Percentiles rank a stretch among this genome's conserved stretches.
phyloP scores from a whole-genome alignment of 1,140 invertebrate genomes.

The Saccostrea echinata region DNA sequence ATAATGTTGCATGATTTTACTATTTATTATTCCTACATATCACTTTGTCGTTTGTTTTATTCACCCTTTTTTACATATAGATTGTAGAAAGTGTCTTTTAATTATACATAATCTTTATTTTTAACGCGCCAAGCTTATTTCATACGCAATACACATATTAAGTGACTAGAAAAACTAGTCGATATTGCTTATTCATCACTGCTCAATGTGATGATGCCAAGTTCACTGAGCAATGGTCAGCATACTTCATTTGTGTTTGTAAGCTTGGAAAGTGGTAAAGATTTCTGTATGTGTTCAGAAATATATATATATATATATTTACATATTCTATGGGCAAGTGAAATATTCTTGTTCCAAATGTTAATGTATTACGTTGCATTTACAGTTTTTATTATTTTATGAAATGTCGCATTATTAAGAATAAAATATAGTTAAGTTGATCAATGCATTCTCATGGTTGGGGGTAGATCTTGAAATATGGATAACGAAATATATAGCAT shows the following conservation, averaged over 20 bases:
- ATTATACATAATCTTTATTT: conserved; percentile 22
- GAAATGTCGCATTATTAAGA: conserved; percentile 28
- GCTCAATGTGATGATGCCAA: not conserved
- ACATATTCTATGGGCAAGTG: conserved; percentile 19
- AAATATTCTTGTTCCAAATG: conserved; percentile 23
- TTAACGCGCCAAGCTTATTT: conserved; percentile 9
- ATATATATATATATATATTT: conserved; percentile 6
- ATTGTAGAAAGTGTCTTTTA: conserved; percentile 29
- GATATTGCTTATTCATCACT: not conserved
- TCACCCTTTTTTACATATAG: not conserved
- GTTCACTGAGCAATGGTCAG: not conserved
- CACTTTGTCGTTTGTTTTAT: conserved; percentile 45
- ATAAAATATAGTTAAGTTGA: conserved; percentile 6
- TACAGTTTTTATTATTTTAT: conserved; percentile 35
- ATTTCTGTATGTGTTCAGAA: conserved; percentile 34
- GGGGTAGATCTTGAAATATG: not conserved
- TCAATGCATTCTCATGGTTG: not conserved
- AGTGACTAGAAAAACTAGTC: not conserved
- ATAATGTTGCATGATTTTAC: conserved; percentile 47
- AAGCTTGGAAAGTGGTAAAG: conserved; percentile 5
- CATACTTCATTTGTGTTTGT: not conserved
- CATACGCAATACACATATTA: no score
- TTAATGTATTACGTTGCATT: conserved; percentile 13
- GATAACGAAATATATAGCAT: no score
- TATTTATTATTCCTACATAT: conserved; percentile 48